Percentiles rank a stretch among this genome's conserved stretches.
Conservation (phyloP, 92 coral and sea anemone genomes). For the Zoanthus sociatus region DNA sequence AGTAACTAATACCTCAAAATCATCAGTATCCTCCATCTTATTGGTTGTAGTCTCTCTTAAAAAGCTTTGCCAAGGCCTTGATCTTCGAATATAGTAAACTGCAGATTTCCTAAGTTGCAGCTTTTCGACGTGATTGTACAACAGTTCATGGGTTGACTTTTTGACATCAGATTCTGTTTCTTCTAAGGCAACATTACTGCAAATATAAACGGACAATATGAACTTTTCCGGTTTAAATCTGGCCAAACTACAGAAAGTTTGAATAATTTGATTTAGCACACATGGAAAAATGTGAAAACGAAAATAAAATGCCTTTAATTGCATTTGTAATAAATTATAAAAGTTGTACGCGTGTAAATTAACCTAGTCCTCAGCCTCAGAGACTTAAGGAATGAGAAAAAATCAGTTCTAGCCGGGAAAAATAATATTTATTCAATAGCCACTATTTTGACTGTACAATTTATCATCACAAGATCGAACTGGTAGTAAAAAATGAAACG, state of each 20-base stretch:
- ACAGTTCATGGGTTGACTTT: neutral
- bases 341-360: no score
- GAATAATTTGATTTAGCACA: neutral
- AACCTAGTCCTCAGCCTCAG: neutral
- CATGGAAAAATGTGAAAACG: neutral
- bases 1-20: constrained; percentile 29
- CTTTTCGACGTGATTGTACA: neutral
- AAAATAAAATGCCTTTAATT: neutral
- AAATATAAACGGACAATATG: neutral
- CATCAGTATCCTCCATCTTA: constrained; percentile 43
- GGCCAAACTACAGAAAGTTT: neutral
- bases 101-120: neutral
- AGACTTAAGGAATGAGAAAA: neutral
- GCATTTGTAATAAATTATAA: no score
- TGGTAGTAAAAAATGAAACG: no score
- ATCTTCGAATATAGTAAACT: constrained; percentile 18
- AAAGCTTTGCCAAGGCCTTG: constrained; percentile 50
- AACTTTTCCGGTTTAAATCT: neutral
- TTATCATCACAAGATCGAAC: no score
- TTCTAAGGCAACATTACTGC: neutral
- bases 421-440: neutral
- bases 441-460: no score
- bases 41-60: constrained; percentile 46
- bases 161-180: neutral
- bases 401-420: neutral